These are phyloP conservation scores for Drosophila repletoides DNA, from an alignment of 1,140 invertebrate species.

Conservation along the genomic window DNA sequence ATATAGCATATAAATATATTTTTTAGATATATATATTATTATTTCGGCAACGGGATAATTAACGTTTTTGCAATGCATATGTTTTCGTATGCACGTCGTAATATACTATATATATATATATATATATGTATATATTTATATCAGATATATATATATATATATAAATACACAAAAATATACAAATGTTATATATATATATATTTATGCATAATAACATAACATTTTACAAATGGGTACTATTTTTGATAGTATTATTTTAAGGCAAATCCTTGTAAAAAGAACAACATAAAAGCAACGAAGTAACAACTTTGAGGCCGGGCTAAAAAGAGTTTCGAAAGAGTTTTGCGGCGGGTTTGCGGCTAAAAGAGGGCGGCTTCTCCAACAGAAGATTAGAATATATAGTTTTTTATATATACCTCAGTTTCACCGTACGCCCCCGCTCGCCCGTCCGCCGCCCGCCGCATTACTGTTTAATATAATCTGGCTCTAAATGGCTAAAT, in stretches of 20 bases:
- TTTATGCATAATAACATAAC: conserved; percentile 70
- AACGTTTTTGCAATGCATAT: conserved; percentile 80
- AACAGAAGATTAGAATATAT: too few species aligned
- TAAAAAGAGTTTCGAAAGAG: neutral
- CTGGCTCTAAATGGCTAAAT: too few species aligned
- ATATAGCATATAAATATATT: conserved; percentile 81
- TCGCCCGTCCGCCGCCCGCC: too few species aligned
- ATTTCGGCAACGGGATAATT: conserved; percentile 75
- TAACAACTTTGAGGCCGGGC: neutral
- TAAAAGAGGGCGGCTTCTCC: conserved; percentile 2
- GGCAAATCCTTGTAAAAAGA: conserved; percentile 71
- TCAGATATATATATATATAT: conserved; percentile 26
- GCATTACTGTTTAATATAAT: too few species aligned
- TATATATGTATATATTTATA: conserved; percentile 33
- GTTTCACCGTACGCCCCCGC: too few species aligned
- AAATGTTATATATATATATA: conserved; percentile 72
- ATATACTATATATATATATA: conserved; percentile 59
- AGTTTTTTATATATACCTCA: too few species aligned
- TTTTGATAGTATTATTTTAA: conserved; percentile 81
- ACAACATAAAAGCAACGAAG: conserved; percentile 44
- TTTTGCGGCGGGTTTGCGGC: conserved; percentile 1
- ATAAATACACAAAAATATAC: conserved; percentile 34
- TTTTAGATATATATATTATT: conserved; percentile 81
- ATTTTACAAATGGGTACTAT: conserved; percentile 76
- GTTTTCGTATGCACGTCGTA: conserved; percentile 81